phyloP scores from a whole-genome alignment of 1,140 invertebrate genomes.

The Drosophila sucinea region DNA sequence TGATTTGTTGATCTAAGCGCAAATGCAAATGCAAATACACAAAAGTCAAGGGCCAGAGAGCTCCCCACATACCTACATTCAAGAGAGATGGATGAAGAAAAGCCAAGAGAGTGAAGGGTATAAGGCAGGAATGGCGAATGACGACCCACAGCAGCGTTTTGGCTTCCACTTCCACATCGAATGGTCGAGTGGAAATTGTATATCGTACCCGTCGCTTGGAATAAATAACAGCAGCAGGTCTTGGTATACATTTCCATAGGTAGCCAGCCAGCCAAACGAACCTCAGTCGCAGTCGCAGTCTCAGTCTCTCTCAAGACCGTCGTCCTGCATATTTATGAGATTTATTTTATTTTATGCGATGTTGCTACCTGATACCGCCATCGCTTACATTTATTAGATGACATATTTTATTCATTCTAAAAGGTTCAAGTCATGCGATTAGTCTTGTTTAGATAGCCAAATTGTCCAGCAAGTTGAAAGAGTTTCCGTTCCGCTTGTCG shows the following conservation, averaged over 20 bases:
- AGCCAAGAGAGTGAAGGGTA: background rate
- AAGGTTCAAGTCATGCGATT: conserved; percentile 43
- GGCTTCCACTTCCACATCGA: conserved; percentile 33
- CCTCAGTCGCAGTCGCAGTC: conserved; percentile 14
- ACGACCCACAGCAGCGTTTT: conserved; percentile 71
- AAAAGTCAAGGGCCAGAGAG: conserved; percentile 15
- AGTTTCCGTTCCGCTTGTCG: conserved; percentile 31
- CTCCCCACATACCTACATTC: conserved; percentile 31
- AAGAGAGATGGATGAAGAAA: conserved; percentile 4
- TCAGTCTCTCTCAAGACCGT: background rate
- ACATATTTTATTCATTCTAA: conserved; percentile 55
- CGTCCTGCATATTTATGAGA: conserved; percentile 74
- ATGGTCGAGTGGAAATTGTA: conserved; percentile 60
- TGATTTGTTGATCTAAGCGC: conserved; percentile 54
- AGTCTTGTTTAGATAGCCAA: conserved; percentile 55
- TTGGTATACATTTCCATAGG: conserved; percentile 57
- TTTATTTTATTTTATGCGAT: conserved; percentile 79
- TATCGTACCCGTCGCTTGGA: conserved; percentile 66
- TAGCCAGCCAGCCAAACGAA: conserved; percentile 26
- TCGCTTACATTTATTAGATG: conserved; percentile 52
- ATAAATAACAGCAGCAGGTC: conserved; percentile 60
- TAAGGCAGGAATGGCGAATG: background rate
- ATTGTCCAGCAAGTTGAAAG: conserved; percentile 43
- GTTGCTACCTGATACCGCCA: conserved; percentile 65
- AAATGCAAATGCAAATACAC: conserved; percentile 58